phyloP scores from a whole-genome alignment of 2,797 vertebrate species.

The Nasua narica region DNA sequence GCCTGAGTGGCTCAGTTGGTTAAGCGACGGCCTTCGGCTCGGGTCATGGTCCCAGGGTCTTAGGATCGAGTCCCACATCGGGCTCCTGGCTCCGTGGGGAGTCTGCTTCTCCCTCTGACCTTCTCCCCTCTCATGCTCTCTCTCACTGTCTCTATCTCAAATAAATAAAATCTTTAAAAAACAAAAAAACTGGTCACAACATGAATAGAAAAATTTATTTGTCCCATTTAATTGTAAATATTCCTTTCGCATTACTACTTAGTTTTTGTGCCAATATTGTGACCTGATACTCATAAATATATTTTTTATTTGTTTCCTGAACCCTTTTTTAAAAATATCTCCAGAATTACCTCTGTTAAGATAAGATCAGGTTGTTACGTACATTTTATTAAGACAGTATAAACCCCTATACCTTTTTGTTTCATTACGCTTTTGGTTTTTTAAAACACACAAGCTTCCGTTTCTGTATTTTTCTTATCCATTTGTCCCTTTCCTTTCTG shows the following conservation, averaged over 20 bases:
- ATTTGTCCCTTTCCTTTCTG: not conserved
- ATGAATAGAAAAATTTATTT: constrained; percentile 7
- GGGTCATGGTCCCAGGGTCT: too few species aligned
- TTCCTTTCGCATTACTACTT: not conserved
- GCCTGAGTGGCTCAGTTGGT: too few species aligned
- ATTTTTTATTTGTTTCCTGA: not conserved
- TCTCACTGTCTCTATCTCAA: too few species aligned
- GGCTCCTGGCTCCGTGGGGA: too few species aligned
- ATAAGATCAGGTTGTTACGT: not conserved
- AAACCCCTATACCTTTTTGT: not conserved
- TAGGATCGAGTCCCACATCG: too few species aligned
- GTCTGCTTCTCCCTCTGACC: too few species aligned
- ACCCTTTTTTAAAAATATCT: not conserved
- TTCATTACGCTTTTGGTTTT: not conserved
- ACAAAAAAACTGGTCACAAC: constrained; percentile 10
- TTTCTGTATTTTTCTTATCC: not conserved
- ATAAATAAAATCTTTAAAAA: too few species aligned
- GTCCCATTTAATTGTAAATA: not conserved
- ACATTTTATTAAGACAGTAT: not conserved
- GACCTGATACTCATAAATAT: not conserved
- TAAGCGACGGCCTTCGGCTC: too few species aligned
- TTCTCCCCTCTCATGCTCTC: too few species aligned
- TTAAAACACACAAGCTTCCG: not conserved
- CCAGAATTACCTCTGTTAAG: not conserved
- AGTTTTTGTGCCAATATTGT: not conserved